Conservation (phyloP, 2,113 vertebrate genomes). For the Solenodon paradoxus region DNA sequence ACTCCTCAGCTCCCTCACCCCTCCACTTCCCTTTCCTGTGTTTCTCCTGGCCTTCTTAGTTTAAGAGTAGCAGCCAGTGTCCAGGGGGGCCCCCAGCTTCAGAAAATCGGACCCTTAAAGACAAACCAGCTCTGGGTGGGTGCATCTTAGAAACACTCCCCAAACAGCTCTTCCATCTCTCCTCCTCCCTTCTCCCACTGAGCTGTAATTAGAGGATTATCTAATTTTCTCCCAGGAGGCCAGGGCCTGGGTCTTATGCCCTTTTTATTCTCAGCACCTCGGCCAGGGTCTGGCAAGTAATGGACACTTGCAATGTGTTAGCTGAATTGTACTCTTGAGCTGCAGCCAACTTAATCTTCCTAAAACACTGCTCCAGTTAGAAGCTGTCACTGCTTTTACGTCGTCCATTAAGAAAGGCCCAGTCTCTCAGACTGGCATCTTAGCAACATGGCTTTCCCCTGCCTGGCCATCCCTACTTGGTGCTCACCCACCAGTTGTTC, state of each 20-base stretch:
- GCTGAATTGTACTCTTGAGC: background rate
- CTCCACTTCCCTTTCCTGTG: background rate
- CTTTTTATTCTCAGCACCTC: constrained; percentile 50
- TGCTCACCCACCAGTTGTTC: background rate
- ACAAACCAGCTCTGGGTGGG: background rate
- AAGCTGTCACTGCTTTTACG: background rate
- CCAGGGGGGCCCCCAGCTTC: background rate
- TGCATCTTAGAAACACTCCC: background rate
- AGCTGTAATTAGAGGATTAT: constrained; percentile 33
- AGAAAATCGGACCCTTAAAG: background rate
- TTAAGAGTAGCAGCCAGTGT: background rate
- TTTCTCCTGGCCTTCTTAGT: background rate
- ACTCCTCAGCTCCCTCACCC: background rate
- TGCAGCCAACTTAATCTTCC: constrained; percentile 53
- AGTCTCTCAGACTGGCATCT: background rate
- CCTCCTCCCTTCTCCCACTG: background rate
- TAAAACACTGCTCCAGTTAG: constrained; percentile 13
- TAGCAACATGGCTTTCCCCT: accelerated
- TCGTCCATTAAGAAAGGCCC: background rate
- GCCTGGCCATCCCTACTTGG: background rate
- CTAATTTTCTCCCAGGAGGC: constrained; percentile 32
- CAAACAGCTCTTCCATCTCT: background rate
- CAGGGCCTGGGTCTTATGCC: background rate
- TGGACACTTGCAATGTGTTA: background rate
- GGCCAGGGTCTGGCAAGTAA: constrained; percentile 45